A percentile compares a stretch with the other conserved stretches of the same genome.
These are phyloP conservation scores for Enteromius argenteus DNA, from an alignment of 2,797 vertebrate species.

Conservation along the genomic window DNA sequence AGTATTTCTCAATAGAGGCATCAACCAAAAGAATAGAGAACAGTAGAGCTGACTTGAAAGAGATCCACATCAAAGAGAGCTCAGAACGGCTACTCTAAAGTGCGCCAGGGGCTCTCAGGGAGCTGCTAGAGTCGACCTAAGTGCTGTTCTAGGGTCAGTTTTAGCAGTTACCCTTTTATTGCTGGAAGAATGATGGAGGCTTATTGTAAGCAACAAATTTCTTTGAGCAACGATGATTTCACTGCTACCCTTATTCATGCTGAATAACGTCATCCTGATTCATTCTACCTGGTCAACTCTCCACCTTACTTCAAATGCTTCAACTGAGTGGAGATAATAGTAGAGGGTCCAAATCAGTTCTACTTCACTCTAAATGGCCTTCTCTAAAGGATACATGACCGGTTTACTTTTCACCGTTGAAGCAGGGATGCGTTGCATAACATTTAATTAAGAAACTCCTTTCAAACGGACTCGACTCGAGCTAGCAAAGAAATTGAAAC, in stretches of 20 bases:
- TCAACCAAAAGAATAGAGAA: slow-evolving; percentile 45
- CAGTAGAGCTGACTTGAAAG: slow-evolving; percentile 40
- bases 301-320: slow-evolving; percentile 20
- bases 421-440: slow-evolving; percentile 54
- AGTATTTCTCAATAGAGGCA: slow-evolving; percentile 54
- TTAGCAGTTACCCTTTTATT: slow-evolving; percentile 30
- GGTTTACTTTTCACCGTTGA: slow-evolving; percentile 27
- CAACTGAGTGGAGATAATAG: slow-evolving; percentile 14
- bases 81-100: slow-evolving; percentile 52
- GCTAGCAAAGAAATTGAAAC: slow-evolving; percentile 32
- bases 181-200: slow-evolving; percentile 17
- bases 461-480: slow-evolving; percentile 34
- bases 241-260: slow-evolving; percentile 1
- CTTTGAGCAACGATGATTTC: slow-evolving; percentile 11
- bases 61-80: slow-evolving; percentile 57
- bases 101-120: slow-evolving; percentile 44
- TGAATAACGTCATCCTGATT: slow-evolving; percentile 32
- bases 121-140: slow-evolving; percentile 18
- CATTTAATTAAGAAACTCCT: slow-evolving; percentile 57
- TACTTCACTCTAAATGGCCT: slow-evolving; percentile 32
- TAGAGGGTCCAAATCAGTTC: slow-evolving; percentile 34
- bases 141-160: slow-evolving; percentile 44
- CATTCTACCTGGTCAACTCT: slow-evolving; percentile 38
- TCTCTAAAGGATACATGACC: slow-evolving; percentile 25
- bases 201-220: slow-evolving; percentile 22